These are phyloP conservation scores for Tinamus major DNA, from an alignment of 2,797 vertebrate species.

Conservation along the genomic window DNA sequence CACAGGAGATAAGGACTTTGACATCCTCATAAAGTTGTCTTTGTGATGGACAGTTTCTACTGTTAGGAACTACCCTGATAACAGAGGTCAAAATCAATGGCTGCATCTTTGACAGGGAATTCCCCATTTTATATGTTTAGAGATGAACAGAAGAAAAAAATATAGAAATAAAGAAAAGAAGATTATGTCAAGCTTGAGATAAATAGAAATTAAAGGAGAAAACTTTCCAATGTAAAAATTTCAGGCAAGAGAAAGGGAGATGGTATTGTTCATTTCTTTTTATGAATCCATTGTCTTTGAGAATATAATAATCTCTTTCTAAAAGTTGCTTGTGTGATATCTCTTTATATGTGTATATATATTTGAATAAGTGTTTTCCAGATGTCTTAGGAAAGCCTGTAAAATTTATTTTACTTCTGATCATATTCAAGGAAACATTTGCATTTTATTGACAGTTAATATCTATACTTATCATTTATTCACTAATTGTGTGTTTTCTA, in stretches of 20 bases:
- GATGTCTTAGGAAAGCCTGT: slow-evolving; percentile 27
- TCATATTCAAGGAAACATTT: not conserved
- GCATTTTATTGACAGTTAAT: slow-evolving; percentile 17
- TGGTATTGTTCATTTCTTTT: not conserved
- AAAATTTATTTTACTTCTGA: not conserved
- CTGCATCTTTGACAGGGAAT: not conserved
- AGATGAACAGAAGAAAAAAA: not conserved
- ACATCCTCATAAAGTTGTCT: not conserved
- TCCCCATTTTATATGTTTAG: not conserved
- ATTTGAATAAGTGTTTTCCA: slow-evolving; percentile 21
- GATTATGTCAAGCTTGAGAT: not conserved
- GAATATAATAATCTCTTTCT: slow-evolving; percentile 2
- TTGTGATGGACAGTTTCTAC: not conserved
- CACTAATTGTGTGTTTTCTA: not conserved
- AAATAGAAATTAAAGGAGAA: not conserved
- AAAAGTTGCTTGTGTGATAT: not conserved
- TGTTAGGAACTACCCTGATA: not conserved
- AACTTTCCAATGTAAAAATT: not conserved
- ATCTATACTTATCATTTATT: not conserved
- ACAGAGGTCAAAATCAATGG: not conserved
- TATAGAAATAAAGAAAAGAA: not conserved
- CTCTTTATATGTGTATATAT: slow-evolving; percentile 34
- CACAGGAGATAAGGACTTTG: not conserved
- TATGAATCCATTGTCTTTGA: slow-evolving; percentile 15
- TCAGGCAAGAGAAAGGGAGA: not conserved